Conservation (phyloP, 2,797 vertebrate genomes). For the Spinus olivaceus region DNA sequence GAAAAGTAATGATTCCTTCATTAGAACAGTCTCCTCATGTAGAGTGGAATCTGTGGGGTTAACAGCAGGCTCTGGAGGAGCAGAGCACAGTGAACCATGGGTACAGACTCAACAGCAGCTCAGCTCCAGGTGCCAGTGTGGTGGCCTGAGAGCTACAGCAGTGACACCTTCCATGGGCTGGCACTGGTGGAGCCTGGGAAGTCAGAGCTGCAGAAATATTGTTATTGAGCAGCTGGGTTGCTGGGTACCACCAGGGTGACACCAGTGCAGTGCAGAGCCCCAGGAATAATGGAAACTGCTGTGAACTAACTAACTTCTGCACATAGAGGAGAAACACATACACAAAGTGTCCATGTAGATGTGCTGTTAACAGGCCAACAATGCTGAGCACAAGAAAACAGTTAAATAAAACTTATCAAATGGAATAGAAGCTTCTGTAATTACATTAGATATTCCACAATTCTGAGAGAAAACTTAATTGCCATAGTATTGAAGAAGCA, state of each 20-base stretch:
- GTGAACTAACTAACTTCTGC: background rate
- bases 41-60: conserved; percentile 23
- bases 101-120: background rate
- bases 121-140: background rate
- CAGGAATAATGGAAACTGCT: background rate
- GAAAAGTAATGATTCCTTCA: conserved; percentile 57
- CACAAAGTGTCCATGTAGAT: background rate
- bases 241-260: background rate
- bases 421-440: background rate
- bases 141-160: background rate
- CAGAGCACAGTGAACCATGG: background rate
- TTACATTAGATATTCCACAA: background rate
- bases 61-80: background rate
- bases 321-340: background rate
- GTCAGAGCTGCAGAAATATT: background rate
- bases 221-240: background rate
- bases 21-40: conserved; percentile 41
- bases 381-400: background rate
- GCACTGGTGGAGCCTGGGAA: background rate
- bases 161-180: background rate
- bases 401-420: background rate
- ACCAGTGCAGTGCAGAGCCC: background rate
- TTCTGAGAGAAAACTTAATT: background rate
- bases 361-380: background rate
- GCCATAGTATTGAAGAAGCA: background rate